Percentiles rank a stretch among this genome's conserved stretches.
These are phyloP conservation scores for Nannobrachium achirus DNA, from an alignment of 2,113 vertebrate species.

Conservation along the genomic window DNA sequence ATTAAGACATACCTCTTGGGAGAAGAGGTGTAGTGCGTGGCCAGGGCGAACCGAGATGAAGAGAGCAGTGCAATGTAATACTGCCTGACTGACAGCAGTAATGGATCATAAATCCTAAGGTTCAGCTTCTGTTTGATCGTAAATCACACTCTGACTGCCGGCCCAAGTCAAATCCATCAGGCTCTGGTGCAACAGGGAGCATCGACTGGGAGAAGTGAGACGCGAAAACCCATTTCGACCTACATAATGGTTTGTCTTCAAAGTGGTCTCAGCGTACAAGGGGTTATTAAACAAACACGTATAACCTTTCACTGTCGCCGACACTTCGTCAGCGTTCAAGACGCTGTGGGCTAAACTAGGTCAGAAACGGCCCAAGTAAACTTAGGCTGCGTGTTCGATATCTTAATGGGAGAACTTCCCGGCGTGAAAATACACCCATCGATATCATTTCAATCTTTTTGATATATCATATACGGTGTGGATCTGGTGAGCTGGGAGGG, in stretches of 20 bases:
- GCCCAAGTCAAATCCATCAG: slow-evolving; percentile 75
- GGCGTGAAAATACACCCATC: slow-evolving; percentile 17
- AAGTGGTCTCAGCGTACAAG: slow-evolving; percentile 27
- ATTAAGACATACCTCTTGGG: slow-evolving; percentile 44
- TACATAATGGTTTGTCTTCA: slow-evolving; percentile 53
- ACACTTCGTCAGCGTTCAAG: slow-evolving; percentile 28
- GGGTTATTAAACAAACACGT: slow-evolving; percentile 38
- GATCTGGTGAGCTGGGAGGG: slow-evolving; percentile 35
- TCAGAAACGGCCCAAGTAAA: slow-evolving; percentile 43
- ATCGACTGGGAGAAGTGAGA: slow-evolving; percentile 37
- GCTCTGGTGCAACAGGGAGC: slow-evolving; percentile 58
- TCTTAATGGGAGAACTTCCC: slow-evolving; percentile 15
- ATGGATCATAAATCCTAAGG: slow-evolving; percentile 76
- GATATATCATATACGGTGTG: slow-evolving; percentile 48
- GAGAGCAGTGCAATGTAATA: slow-evolving; percentile 69
- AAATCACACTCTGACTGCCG: slow-evolving; percentile 71
- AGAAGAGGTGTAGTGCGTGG: slow-evolving; percentile 37
- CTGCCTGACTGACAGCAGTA: slow-evolving; percentile 71
- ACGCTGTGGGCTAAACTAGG: slow-evolving; percentile 24
- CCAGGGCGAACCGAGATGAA: slow-evolving; percentile 58
- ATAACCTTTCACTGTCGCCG: background rate
- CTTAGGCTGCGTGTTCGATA: slow-evolving; percentile 20
- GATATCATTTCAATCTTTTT: slow-evolving; percentile 53
- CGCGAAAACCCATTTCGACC: slow-evolving; percentile 50
- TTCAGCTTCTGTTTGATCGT: slow-evolving; percentile 76